A percentile compares a stretch with the other conserved stretches of the same genome.
phyloP scores from a whole-genome alignment of 1,140 invertebrate genomes.

The Chionoecetes opilio region DNA sequence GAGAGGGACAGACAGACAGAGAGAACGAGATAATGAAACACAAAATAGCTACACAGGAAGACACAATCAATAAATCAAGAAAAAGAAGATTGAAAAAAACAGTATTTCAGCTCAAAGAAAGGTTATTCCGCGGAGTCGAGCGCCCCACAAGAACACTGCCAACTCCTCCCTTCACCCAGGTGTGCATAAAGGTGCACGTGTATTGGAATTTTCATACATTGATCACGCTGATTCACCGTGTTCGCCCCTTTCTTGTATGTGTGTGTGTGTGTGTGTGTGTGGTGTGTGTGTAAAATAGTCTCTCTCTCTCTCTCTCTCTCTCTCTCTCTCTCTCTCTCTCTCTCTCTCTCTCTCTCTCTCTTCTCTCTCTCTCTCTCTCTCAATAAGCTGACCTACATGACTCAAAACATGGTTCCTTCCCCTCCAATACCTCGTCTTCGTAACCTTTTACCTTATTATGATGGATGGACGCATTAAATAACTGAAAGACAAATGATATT shows the following conservation, averaged over 20 bases:
- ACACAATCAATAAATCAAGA: too few relatives aligned
- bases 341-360: conserved; percentile 14
- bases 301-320: background rate
- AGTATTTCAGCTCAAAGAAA: background rate
- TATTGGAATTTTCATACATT: background rate
- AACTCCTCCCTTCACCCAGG: background rate
- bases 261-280: background rate
- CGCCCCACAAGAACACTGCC: too few relatives aligned
- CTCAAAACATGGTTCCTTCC: too few relatives aligned
- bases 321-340: conserved; percentile 13
- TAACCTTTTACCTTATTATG: too few relatives aligned
- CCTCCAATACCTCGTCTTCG: too few relatives aligned
- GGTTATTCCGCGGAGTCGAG: too few relatives aligned
- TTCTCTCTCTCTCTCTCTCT: conserved; percentile 30
- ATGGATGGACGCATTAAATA: too few relatives aligned
- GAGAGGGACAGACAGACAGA: background rate
- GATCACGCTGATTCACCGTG: background rate
- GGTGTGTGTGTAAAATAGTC: background rate
- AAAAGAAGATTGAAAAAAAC: too few relatives aligned
- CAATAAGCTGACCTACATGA: too few relatives aligned
- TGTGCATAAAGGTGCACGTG: background rate
- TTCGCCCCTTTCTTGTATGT: background rate
- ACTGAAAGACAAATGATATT: too few relatives aligned
- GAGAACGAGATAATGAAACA: too few relatives aligned
- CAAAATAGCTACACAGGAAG: too few relatives aligned